Percentiles rank a stretch among this genome's conserved stretches.
Evolutionary conservation across 2,888 invertebrate species (phyloP).

Genomic region (Plagiodera versicolora): DNA sequence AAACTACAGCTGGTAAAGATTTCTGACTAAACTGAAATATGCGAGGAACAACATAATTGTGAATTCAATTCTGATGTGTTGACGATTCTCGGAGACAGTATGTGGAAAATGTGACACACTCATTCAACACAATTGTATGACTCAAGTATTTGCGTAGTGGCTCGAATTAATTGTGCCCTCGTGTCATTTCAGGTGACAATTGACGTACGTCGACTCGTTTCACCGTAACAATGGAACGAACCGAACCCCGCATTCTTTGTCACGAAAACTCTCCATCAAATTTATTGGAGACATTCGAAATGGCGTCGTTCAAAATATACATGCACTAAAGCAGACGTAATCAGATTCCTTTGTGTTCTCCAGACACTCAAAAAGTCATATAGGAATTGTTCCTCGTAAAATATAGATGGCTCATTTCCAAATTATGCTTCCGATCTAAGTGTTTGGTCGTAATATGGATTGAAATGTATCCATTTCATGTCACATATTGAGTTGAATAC

Average conservation of each 20-base stretch:
- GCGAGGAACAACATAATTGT: too few relatives aligned
- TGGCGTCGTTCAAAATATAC: conserved; percentile 13
- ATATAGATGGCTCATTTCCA: conserved; percentile 12
- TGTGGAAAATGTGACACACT: too few relatives aligned
- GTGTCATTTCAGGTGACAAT: background rate
- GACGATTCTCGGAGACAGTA: background rate
- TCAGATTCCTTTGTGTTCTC: conserved; percentile 25
- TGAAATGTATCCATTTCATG: background rate
- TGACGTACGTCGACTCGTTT: background rate
- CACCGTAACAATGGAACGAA: background rate
- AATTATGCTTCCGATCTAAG: conserved; percentile 3
- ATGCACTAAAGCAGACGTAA: conserved; percentile 26
- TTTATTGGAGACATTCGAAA: conserved; percentile 1
- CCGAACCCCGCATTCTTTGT: background rate
- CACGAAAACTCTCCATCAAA: conserved; percentile 1
- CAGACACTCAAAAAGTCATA: conserved; percentile 10
- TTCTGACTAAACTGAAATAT: too few relatives aligned
- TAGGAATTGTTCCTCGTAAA: conserved; percentile 5
- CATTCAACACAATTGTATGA: too few relatives aligned
- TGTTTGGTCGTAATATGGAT: background rate
- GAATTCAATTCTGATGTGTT: background rate
- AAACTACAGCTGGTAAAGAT: too few relatives aligned
- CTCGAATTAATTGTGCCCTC: background rate
- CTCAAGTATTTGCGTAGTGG: background rate
- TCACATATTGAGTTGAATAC: background rate